Evolutionary conservation across 2,113 vertebrate genomes (phyloP).

Genomic region (Castor canadensis): DNA sequence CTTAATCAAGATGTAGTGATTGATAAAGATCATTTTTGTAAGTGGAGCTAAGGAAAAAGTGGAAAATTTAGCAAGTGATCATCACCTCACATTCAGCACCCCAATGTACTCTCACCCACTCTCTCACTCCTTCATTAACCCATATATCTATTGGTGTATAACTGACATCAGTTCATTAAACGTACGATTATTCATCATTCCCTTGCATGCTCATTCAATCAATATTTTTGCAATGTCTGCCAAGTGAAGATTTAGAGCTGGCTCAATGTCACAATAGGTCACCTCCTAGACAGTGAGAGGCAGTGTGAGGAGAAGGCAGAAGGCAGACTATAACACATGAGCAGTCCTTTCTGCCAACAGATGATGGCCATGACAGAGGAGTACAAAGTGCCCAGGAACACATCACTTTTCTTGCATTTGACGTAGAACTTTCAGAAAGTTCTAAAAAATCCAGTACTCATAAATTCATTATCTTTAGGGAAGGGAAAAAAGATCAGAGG

Average conservation of each 20-base stretch:
- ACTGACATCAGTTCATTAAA: background rate
- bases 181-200: background rate
- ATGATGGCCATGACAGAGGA: background rate
- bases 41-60: background rate
- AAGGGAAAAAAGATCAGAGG: background rate
- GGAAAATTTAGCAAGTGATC: background rate
- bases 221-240: background rate
- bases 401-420: background rate
- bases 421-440: background rate
- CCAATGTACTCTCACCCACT: fast-evolving
- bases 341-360: background rate
- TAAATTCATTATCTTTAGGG: slow-evolving; percentile 11
- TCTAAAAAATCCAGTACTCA: slow-evolving; percentile 28
- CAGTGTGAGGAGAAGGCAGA: no score
- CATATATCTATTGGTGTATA: background rate
- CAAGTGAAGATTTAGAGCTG: background rate
- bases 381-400: background rate
- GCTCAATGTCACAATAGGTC: background rate
- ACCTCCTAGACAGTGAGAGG: background rate
- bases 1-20: background rate
- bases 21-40: background rate
- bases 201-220: background rate
- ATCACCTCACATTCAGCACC: no score
- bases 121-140: background rate
- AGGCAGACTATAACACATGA: background rate